These are phyloP conservation scores for Ammospiza caudacuta DNA, from an alignment of 2,113 vertebrate species.

Conservation along the genomic window DNA sequence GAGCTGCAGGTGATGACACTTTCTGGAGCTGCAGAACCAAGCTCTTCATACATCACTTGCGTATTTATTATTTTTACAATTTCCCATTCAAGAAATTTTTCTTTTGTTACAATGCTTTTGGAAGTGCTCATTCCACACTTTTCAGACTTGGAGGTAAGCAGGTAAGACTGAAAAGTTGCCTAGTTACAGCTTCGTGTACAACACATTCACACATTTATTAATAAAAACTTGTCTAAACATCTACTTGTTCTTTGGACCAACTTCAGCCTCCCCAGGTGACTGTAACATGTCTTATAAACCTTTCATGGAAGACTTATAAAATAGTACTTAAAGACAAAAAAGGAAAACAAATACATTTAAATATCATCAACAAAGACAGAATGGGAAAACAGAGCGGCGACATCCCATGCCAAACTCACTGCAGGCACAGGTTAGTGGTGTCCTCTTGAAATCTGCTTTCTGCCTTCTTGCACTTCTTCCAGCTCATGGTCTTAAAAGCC, in stretches of 20 bases:
- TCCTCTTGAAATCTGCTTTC: neutral
- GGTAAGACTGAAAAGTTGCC: neutral
- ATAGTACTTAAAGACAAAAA: conserved; percentile 17
- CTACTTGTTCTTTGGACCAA: conserved; percentile 64
- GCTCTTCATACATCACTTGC: neutral
- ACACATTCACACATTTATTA: neutral
- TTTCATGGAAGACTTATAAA: conserved; percentile 48
- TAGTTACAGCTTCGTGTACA: neutral
- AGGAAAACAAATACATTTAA: conserved; percentile 39
- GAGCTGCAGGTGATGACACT: neutral
- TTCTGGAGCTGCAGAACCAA: conserved; percentile 4
- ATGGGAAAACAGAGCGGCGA: neutral
- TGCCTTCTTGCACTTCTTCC: neutral
- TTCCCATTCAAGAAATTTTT: neutral
- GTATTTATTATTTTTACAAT: neutral
- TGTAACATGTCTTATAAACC: conserved; percentile 42
- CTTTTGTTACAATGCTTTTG: neutral
- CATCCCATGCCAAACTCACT: neutral
- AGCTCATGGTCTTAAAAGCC: neutral
- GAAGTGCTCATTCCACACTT: conserved; percentile 6
- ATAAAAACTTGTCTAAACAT: conserved; percentile 49
- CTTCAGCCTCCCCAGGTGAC: conserved; percentile 35
- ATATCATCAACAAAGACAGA: conserved; percentile 9
- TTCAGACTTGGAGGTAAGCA: conserved; percentile 1
- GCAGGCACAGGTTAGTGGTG: neutral